A percentile compares a stretch with the other conserved stretches of the same genome.
phyloP scores from a whole-genome alignment of 1,140 invertebrate genomes.

The Drosophila nikananu region DNA sequence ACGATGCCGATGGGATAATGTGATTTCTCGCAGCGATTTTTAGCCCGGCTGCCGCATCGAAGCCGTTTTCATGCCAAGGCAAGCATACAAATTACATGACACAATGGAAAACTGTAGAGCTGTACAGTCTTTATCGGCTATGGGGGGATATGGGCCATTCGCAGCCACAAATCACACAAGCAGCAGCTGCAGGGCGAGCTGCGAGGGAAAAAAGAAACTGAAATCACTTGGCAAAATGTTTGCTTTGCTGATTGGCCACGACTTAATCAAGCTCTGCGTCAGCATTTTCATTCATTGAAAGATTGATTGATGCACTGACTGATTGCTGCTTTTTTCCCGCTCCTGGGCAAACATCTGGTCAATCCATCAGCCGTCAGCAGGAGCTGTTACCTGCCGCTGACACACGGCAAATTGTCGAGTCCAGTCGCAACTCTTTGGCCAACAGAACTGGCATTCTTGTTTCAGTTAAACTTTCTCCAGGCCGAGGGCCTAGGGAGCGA shows the following conservation, averaged over 20 bases:
- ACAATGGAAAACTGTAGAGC: conserved; percentile 6
- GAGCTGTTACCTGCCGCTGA: conserved; percentile 29
- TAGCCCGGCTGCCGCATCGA: conserved; percentile 24
- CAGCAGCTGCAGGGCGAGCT: background rate
- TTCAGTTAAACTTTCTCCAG: conserved; percentile 56
- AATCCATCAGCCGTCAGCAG: conserved; percentile 53
- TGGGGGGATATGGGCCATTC: conserved; percentile 5
- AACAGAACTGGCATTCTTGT: conserved; percentile 32
- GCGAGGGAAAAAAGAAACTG: background rate
- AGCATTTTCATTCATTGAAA: conserved; percentile 53
- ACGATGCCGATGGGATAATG: conserved; percentile 56
- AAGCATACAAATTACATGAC: conserved; percentile 50
- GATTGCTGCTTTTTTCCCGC: conserved; percentile 26
- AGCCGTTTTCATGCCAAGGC: conserved; percentile 41
- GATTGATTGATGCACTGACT: conserved; percentile 58
- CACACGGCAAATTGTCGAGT: conserved; percentile 54
- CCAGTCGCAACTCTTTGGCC: conserved; percentile 50
- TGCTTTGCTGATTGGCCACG: conserved; percentile 61
- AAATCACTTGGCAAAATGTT: conserved; percentile 58
- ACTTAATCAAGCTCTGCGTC: conserved; percentile 59
- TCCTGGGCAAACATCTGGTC: conserved; percentile 52
- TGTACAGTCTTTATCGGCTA: conserved; percentile 27
- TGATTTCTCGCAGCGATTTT: conserved; percentile 48
- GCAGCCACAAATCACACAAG: conserved; percentile 9
- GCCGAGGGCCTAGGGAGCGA: background rate